A percentile compares a stretch with the other conserved stretches of the same genome.
phyloP scores from a whole-genome alignment of 37 sponge, comb jelly and placozoan species.

The Eunapius fragilis region DNA sequence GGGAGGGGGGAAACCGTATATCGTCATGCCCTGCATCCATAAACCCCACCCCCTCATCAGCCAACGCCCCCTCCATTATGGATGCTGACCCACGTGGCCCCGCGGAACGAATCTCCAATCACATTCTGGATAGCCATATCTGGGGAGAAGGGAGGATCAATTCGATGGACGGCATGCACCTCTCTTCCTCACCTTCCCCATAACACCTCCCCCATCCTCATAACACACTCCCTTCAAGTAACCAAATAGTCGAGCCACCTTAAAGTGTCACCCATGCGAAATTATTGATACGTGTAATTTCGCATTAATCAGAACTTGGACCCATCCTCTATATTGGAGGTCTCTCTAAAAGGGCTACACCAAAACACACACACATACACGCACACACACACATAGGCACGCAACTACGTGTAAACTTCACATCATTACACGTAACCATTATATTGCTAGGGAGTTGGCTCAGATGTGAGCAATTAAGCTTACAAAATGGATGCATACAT shows the following conservation, averaged over 20 bases:
- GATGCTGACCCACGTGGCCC: slow-evolving; percentile 97
- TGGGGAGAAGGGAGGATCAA: neutral
- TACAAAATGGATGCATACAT: no score
- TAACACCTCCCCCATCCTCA: neutral
- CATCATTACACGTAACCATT: no score
- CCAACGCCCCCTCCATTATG: slow-evolving; percentile 99
- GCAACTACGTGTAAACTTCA: no score
- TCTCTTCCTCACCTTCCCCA: no score
- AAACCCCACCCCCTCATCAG: slow-evolving; percentile 66
- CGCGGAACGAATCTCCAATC: slow-evolving; percentile 92
- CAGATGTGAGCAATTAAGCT: no score
- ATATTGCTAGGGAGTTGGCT: no score
- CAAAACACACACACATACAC: neutral
- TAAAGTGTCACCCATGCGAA: no score
- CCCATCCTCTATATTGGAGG: slow-evolving; percentile 95
- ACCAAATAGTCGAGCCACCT: no score
- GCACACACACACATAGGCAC: neutral
- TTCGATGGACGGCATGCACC: neutral
- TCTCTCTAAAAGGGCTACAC: slow-evolving; percentile 90
- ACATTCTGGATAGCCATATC: slow-evolving; percentile 99
- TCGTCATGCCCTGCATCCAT: neutral
- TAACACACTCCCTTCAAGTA: no score
- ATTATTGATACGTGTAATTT: no score
- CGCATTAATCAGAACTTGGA: slow-evolving; percentile 95
- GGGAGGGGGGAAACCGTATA: neutral